Evolutionary conservation across 35 echinoderm and acorn worm genomes (phyloP).

Genomic region (Holothuria glaberrima): DNA sequence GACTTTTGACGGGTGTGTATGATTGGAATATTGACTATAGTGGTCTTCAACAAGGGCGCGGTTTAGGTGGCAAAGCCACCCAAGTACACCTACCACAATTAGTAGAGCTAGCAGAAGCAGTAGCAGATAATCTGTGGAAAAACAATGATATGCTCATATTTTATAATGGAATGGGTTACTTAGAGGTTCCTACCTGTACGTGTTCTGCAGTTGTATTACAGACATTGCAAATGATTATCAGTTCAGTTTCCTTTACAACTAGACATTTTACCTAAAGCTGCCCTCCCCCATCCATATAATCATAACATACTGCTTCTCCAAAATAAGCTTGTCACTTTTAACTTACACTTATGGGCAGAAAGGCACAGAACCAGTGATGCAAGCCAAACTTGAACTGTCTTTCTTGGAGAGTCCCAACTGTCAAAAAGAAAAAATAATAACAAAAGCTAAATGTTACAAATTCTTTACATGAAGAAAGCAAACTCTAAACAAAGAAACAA

Average conservation of each 20-base stretch:
- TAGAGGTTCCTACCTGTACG: neutral
- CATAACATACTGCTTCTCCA: neutral
- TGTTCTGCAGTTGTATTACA: too few relatives aligned
- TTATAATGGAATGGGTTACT: neutral
- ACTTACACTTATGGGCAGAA: slow-evolving; percentile 33
- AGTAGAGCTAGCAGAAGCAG: neutral
- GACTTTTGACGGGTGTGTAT: slow-evolving; percentile 18
- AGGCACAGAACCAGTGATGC: slow-evolving; percentile 25
- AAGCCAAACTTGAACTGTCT: slow-evolving; percentile 8
- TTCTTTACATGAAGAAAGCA: too few relatives aligned
- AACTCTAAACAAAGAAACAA: too few relatives aligned
- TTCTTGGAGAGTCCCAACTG: slow-evolving; percentile 16
- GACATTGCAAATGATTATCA: neutral
- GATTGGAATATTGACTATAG: neutral
- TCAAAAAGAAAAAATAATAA: too few relatives aligned
- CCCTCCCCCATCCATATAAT: neutral
- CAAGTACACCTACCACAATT: neutral
- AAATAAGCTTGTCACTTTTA: neutral
- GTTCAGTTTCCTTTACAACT: neutral
- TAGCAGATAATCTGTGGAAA: slow-evolving; percentile 9
- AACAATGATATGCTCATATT: neutral
- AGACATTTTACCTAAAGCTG: neutral
- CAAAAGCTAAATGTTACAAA: too few relatives aligned
- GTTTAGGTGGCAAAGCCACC: slow-evolving; percentile 16
- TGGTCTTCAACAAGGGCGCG: slow-evolving; percentile 16